Percentiles rank a stretch among this genome's conserved stretches.
Conservation (phyloP, 1,140 invertebrate species). For the Brachionus rotundiformis region DNA sequence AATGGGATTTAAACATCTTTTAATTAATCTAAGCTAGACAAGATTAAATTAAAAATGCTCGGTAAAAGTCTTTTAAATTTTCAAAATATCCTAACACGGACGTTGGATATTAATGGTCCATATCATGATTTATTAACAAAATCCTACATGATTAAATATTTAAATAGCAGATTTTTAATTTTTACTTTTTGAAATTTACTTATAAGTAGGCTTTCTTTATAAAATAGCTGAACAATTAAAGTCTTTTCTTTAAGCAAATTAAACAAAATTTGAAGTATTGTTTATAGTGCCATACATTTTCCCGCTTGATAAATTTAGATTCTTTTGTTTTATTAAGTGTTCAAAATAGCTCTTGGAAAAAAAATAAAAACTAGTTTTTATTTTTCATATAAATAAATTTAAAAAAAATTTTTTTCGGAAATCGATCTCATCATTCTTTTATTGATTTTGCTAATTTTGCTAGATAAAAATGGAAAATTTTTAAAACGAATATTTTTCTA, state of each 20-base stretch:
- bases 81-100: not conserved
- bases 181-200: not conserved
- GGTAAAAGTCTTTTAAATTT: not conserved
- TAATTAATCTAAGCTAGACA: not conserved
- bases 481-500: too few relatives aligned
- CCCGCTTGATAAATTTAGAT: not conserved
- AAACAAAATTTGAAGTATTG: not conserved
- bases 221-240: too few relatives aligned
- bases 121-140: not conserved
- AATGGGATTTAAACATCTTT: not conserved
- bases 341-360: not conserved
- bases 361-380: not conserved
- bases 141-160: not conserved
- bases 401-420: not conserved
- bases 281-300: not conserved
- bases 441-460: too few relatives aligned
- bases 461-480: too few relatives aligned
- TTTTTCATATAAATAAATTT: not conserved
- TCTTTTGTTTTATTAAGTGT: not conserved
- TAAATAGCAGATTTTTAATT: not conserved
- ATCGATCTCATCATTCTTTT: too few relatives aligned
- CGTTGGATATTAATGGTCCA: not conserved
- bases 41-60: constrained; percentile 1
- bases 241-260: too few relatives aligned
- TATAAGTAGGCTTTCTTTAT: too few relatives aligned